A percentile compares a stretch with the other conserved stretches of the same genome.
These are phyloP conservation scores for Poeciliopsis turneri DNA, from an alignment of 2,797 vertebrate species.

Conservation along the genomic window DNA sequence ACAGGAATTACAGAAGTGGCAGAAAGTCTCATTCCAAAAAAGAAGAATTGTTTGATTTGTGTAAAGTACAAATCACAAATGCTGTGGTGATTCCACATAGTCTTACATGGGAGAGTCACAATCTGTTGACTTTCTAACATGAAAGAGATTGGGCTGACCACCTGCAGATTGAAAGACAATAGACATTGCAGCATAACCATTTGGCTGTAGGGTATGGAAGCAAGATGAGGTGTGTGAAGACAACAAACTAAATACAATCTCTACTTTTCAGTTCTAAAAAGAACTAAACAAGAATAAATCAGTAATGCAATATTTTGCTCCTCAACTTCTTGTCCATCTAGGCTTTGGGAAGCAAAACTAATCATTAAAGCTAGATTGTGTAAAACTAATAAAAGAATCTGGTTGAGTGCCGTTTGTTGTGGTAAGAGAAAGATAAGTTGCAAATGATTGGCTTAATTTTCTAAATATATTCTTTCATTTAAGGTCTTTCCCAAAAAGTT, in stretches of 20 bases:
- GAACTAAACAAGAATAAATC: not conserved
- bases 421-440: not conserved
- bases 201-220: too few relatives aligned
- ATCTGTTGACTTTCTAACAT: too few relatives aligned
- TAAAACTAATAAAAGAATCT: not conserved
- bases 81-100: not conserved
- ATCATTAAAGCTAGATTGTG: not conserved
- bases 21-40: too few relatives aligned
- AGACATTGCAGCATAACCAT: too few relatives aligned
- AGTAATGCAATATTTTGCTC: not conserved
- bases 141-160: too few relatives aligned
- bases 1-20: not conserved
- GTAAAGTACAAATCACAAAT: not conserved
- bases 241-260: not conserved
- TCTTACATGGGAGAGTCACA: too few relatives aligned
- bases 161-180: too few relatives aligned
- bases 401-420: not conserved
- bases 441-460: not conserved
- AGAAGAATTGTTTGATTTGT: too few relatives aligned
- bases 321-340: not conserved
- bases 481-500: slow-evolving; percentile 93
- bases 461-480: not conserved
- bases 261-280: not conserved
- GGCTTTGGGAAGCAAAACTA: not conserved
- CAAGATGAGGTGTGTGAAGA: too few relatives aligned